These are phyloP conservation scores for Palythoa grandis DNA, from an alignment of 92 coral and sea anemone genomes.

Conservation along the genomic window DNA sequence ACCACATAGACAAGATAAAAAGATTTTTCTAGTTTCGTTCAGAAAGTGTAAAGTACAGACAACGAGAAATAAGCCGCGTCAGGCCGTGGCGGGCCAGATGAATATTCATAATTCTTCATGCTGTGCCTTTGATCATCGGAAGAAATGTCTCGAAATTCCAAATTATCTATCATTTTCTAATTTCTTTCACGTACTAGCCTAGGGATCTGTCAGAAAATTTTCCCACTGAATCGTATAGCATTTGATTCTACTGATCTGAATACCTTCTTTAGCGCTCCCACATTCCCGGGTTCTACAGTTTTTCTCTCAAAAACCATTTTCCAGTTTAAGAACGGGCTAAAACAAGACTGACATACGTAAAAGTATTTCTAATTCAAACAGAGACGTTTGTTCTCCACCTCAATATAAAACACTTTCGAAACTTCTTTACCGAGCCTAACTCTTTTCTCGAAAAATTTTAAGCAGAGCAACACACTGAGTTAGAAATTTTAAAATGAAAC, in stretches of 20 bases:
- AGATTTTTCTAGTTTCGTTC: neutral
- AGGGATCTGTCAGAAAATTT: neutral
- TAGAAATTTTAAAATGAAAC: no score
- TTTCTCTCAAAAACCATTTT: neutral
- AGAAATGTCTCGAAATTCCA: conserved; percentile 21
- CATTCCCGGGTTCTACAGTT: neutral
- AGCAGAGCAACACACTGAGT: no score
- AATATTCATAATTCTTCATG: neutral
- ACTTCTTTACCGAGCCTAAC: neutral
- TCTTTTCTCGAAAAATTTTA: no score
- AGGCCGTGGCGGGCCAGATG: conserved; percentile 9
- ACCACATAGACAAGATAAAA: neutral
- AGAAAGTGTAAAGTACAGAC: conserved; percentile 1
- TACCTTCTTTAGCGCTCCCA: neutral
- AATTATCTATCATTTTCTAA: neutral
- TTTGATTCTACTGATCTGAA: neutral
- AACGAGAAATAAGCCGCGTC: neutral
- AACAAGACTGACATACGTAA: neutral
- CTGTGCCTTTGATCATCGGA: conserved; percentile 13
- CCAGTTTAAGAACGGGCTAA: neutral
- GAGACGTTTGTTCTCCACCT: neutral
- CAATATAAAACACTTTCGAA: neutral
- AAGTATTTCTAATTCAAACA: neutral
- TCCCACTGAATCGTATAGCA: neutral
- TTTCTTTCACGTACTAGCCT: neutral